These are phyloP conservation scores for Aleadryas rufinucha DNA, from an alignment of 2,113 vertebrate species.

Conservation along the genomic window DNA sequence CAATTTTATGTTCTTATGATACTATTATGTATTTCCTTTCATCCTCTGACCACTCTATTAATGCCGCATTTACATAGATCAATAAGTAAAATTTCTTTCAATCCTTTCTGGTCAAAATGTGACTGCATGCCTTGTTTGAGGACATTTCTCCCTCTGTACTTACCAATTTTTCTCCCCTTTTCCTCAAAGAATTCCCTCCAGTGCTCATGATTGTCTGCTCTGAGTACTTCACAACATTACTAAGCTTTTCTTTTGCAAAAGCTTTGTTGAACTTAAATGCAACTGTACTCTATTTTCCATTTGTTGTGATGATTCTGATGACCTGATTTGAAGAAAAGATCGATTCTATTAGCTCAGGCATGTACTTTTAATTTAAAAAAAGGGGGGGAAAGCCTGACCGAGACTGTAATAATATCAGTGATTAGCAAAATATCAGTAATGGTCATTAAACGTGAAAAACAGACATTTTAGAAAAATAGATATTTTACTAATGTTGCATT, in stretches of 20 bases:
- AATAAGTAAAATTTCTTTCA: neutral
- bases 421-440: neutral
- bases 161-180: neutral
- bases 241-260: neutral
- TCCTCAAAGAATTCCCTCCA: neutral
- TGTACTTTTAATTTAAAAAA: neutral
- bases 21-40: neutral
- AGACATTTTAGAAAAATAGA: neutral
- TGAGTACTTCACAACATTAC: neutral
- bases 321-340: neutral
- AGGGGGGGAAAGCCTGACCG: fast-evolving
- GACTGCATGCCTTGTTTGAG: neutral
- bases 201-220: neutral
- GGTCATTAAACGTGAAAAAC: neutral
- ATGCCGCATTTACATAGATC: neutral
- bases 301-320: neutral
- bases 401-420: neutral
- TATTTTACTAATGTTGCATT: neutral
- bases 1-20: neutral
- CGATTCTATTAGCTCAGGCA: neutral
- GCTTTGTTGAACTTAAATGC: neutral
- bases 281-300: neutral
- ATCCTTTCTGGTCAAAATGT: neutral
- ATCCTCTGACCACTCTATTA: neutral
- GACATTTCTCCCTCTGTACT: neutral